These are phyloP conservation scores for Siderastrea siderea DNA, from an alignment of 92 coral and sea anemone species.

Conservation along the genomic window DNA sequence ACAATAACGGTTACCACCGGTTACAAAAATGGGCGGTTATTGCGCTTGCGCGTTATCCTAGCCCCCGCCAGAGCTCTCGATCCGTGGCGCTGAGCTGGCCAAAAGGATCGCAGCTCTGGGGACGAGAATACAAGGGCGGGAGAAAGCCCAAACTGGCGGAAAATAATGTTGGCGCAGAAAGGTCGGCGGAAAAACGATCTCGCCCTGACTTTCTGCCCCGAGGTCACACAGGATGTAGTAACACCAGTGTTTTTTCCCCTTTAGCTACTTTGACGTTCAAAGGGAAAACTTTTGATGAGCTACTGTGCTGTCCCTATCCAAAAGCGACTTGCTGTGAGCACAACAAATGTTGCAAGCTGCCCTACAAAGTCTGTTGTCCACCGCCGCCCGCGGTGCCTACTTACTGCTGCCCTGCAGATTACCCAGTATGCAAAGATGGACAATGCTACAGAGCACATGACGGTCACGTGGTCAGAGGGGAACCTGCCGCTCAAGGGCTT, in stretches of 20 bases:
- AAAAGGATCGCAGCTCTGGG: too few relatives aligned
- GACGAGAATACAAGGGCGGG: too few relatives aligned
- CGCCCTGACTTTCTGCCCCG: too few relatives aligned
- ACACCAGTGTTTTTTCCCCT: neutral
- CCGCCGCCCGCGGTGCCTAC: constrained; percentile 65
- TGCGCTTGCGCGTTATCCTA: too few relatives aligned
- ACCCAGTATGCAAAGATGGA: constrained; percentile 62
- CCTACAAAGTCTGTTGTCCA: constrained; percentile 79
- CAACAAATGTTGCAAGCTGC: constrained; percentile 78
- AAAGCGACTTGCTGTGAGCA: constrained; percentile 82
- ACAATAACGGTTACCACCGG: too few relatives aligned
- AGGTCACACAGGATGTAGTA: too few relatives aligned
- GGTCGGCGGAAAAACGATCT: too few relatives aligned
- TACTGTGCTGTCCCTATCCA: constrained; percentile 73
- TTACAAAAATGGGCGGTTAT: too few relatives aligned
- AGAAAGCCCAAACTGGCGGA: too few relatives aligned
- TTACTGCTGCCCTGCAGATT: constrained; percentile 69
- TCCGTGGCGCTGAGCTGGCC: too few relatives aligned
- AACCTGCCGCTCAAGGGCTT: constrained; percentile 21
- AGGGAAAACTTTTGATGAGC: constrained; percentile 66
- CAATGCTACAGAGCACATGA: constrained; percentile 65
- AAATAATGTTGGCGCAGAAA: too few relatives aligned
- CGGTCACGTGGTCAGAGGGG: constrained; percentile 62
- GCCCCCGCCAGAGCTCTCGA: too few relatives aligned
- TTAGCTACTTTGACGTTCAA: constrained; percentile 69